phyloP scores from a whole-genome alignment of 2,797 vertebrate genomes.

The Lateolabrax maculatus region DNA sequence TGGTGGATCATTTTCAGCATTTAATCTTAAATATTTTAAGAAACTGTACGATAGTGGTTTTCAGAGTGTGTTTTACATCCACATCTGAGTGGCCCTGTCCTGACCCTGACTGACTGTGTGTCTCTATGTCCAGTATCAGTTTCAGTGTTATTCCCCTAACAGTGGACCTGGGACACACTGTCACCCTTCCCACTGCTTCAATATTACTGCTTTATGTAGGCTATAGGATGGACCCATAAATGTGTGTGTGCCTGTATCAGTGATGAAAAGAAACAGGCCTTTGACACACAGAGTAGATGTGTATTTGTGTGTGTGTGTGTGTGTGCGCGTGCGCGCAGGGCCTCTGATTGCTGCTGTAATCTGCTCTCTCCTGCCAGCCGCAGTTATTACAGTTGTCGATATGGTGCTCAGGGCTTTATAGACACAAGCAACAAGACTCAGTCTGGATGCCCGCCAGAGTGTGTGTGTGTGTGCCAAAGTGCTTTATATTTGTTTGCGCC shows the following conservation, averaged over 20 bases:
- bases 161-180: conserved; percentile 50
- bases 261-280: conserved; percentile 43
- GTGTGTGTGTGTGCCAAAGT: conserved; percentile 40
- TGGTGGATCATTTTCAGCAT: not conserved
- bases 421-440: conserved; percentile 78
- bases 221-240: conserved; percentile 22
- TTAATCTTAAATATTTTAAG: not conserved
- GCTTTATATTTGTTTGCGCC: conserved; percentile 52
- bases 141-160: conserved; percentile 17
- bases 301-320: conserved; percentile 27
- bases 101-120: conserved; percentile 16
- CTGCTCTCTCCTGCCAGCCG: conserved; percentile 79
- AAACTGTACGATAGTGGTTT: not conserved
- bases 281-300: conserved; percentile 19
- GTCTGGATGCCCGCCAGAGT: conserved; percentile 75
- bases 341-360: conserved; percentile 78
- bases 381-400: conserved; percentile 85
- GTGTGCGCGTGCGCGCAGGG: conserved; percentile 17
- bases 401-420: conserved; percentile 81
- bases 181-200: conserved; percentile 44
- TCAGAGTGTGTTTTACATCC: conserved; percentile 1
- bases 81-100: not conserved
- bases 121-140: not conserved
- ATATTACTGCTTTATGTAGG: conserved; percentile 59
- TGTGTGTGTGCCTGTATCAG: conserved; percentile 28